Conservation (phyloP, 1,140 invertebrate genomes). For the Zaprionus taronus region DNA sequence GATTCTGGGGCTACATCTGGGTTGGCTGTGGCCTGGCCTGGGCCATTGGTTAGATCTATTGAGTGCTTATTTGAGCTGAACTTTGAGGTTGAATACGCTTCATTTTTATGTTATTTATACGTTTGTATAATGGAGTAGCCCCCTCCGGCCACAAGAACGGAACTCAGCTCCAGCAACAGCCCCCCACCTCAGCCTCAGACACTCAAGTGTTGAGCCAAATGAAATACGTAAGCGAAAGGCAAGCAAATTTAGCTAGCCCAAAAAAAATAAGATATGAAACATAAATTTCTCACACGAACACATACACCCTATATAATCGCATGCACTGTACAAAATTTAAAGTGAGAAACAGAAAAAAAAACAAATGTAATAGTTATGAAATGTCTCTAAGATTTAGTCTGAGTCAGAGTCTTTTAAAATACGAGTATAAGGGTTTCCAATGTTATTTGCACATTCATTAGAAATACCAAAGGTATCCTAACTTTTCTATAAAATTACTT, state of each 20-base stretch:
- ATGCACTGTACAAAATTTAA: not conserved
- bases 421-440: too few species aligned
- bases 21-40: not conserved
- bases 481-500: not conserved
- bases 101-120: conserved; percentile 81
- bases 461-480: too few species aligned
- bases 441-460: too few species aligned
- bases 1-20: not conserved
- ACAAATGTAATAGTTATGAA: not conserved
- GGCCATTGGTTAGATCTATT: conserved; percentile 66
- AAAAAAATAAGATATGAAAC: conserved; percentile 21
- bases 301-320: conserved; percentile 1
- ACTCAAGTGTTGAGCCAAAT: conserved; percentile 57
- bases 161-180: conserved; percentile 8
- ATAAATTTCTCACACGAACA: conserved; percentile 52
- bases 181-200: not conserved
- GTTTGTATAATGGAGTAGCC: conserved; percentile 10
- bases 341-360: not conserved
- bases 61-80: conserved; percentile 81
- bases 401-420: too few species aligned
- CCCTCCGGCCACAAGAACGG: not conserved
- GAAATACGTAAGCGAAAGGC: conserved; percentile 46
- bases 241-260: conserved; percentile 45
- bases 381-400: too few species aligned
- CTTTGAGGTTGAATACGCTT: conserved; percentile 81